A percentile compares a stretch with the other conserved stretches of the same genome.
Conservation (phyloP, 64 coral and sea anemone genomes). For the Cladopsammia gracilis region DNA sequence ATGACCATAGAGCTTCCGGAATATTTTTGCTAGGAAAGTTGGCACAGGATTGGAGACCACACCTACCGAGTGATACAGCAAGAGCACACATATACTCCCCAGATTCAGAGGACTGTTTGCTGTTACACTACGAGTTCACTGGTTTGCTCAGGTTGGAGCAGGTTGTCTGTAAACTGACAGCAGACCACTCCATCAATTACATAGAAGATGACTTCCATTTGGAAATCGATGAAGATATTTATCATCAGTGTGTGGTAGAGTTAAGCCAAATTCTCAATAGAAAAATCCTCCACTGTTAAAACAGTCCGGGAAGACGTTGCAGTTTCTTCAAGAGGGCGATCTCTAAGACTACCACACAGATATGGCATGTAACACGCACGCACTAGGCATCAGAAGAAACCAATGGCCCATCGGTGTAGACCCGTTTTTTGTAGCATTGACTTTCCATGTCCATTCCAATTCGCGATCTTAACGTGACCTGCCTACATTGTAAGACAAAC, state of each 20-base stretch:
- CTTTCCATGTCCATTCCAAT: no score
- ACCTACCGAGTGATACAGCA: slow-evolving; percentile 5
- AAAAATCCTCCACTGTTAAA: no score
- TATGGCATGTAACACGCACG: no score
- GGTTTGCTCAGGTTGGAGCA: slow-evolving; percentile 43
- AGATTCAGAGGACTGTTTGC: slow-evolving; percentile 56
- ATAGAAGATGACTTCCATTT: slow-evolving; percentile 45
- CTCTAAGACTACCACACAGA: no score
- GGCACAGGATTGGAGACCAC: slow-evolving; percentile 44
- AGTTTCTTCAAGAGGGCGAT: no score
- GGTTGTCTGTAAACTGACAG: slow-evolving; percentile 17
- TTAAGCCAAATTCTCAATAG: no score
- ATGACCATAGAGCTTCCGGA: slow-evolving; percentile 36
- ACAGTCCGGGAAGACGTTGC: no score
- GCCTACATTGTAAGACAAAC: no score
- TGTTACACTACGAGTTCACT: slow-evolving; percentile 56
- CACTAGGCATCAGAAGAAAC: no score
- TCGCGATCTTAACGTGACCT: no score
- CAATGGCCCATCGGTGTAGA: no score
- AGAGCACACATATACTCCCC: slow-evolving; percentile 36
- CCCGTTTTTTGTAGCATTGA: no score
- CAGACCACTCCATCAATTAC: slow-evolving; percentile 2
- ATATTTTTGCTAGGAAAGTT: slow-evolving; percentile 50
- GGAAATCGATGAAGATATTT: slow-evolving; percentile 52
- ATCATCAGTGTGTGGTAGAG: slow-evolving; percentile 46